Percentiles rank a stretch among this genome's conserved stretches.
phyloP scores from a whole-genome alignment of 2,113 vertebrate genomes.

The Zosterops pallidus region DNA sequence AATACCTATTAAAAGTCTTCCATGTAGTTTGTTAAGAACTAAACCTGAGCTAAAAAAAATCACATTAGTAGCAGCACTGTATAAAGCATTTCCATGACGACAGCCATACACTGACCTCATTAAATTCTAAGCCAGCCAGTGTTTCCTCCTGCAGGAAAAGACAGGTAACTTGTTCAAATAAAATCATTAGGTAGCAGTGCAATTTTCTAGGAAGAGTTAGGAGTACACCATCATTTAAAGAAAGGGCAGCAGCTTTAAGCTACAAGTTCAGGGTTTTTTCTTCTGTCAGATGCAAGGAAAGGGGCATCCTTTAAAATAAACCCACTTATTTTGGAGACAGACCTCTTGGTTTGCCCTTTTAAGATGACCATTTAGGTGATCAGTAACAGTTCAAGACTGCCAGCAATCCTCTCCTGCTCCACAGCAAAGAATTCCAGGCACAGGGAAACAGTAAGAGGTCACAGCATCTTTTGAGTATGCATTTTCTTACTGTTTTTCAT shows the following conservation, averaged over 20 bases:
- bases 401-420: background rate
- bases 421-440: background rate
- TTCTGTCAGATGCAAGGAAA: background rate
- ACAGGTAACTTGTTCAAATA: background rate
- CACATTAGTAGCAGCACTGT: background rate
- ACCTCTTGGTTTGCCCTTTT: background rate
- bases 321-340: background rate
- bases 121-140: background rate
- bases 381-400: background rate
- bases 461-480: background rate
- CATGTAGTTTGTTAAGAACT: background rate
- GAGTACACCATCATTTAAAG: background rate
- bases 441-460: background rate
- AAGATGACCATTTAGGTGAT: background rate
- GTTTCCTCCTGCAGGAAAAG: background rate
- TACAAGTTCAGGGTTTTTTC: background rate
- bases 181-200: background rate
- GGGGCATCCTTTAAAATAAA: background rate
- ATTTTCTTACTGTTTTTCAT: background rate
- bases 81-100: background rate
- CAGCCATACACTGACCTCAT: background rate
- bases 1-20: background rate
- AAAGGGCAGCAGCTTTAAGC: background rate
- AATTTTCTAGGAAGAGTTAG: background rate
- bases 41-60: background rate